Evolutionary conservation across 2,888 invertebrate species (phyloP).

Genomic region (Phalera bucephala): DNA sequence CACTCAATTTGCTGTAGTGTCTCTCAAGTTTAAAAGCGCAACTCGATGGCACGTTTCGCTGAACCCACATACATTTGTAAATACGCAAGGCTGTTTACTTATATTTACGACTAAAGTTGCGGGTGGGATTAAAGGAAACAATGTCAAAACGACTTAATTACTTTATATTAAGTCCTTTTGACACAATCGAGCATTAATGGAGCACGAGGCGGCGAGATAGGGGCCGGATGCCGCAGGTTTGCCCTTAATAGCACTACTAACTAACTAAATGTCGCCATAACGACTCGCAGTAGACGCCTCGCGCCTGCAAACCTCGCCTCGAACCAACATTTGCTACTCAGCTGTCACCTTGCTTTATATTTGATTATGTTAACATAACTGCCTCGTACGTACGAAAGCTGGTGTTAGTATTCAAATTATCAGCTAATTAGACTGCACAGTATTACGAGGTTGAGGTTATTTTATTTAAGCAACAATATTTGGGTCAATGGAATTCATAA

Average conservation of each 20-base stretch:
- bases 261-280: slow-evolving; percentile 70
- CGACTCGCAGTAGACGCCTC: slow-evolving; percentile 50
- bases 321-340: slow-evolving; percentile 19
- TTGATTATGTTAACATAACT: slow-evolving; percentile 51
- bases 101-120: slow-evolving; percentile 31
- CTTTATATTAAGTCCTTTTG: slow-evolving; percentile 72
- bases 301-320: slow-evolving; percentile 25
- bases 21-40: too few relatives aligned
- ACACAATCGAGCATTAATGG: slow-evolving; percentile 68
- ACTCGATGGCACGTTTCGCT: too few relatives aligned
- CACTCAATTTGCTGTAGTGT: too few relatives aligned
- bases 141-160: slow-evolving; percentile 58
- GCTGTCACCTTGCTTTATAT: slow-evolving; percentile 49
- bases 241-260: slow-evolving; percentile 71
- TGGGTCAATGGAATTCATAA: slow-evolving; percentile 35
- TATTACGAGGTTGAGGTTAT: slow-evolving; percentile 32
- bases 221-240: slow-evolving; percentile 50
- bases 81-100: too few relatives aligned
- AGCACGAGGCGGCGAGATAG: slow-evolving; percentile 53
- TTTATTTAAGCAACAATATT: slow-evolving; percentile 31
- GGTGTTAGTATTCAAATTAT: slow-evolving; percentile 45
- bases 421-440: slow-evolving; percentile 48
- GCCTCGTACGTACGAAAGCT: slow-evolving; percentile 34
- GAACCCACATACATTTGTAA: too few relatives aligned
- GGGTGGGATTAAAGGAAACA: slow-evolving; percentile 50